Conservation (phyloP, 2,113 vertebrate genomes). For the Calyptomena viridis region DNA sequence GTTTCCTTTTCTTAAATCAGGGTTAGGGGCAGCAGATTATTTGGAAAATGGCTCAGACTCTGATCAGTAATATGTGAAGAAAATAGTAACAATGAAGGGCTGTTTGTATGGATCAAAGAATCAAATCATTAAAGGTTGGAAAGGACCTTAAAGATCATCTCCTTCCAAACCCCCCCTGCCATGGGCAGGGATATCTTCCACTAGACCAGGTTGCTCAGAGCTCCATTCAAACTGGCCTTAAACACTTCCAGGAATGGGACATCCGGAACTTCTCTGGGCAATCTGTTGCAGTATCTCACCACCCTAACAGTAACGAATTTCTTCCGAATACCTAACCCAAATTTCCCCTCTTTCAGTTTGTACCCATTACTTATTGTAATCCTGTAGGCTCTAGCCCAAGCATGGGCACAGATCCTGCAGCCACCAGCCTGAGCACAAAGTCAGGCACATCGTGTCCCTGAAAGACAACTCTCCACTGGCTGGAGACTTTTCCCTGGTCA, state of each 20-base stretch:
- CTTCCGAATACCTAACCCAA: neutral
- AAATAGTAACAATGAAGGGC: neutral
- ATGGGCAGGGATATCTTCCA: neutral
- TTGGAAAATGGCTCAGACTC: rapidly evolving
- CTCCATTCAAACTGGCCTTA: neutral
- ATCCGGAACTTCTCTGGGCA: neutral
- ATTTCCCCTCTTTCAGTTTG: neutral
- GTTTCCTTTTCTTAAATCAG: neutral
- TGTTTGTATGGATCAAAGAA: neutral
- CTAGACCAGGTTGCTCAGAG: neutral
- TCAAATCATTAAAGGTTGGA: neutral
- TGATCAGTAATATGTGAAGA: rapidly evolving
- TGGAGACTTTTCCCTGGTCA: neutral
- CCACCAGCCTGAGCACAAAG: rapidly evolving
- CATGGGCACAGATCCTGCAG: rapidly evolving
- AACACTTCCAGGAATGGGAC: neutral
- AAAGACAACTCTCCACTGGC: neutral
- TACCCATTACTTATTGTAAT: neutral
- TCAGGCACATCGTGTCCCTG: rapidly evolving
- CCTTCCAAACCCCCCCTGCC: neutral
- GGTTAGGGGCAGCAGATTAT: neutral
- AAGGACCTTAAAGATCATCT: neutral
- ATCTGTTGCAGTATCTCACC: neutral
- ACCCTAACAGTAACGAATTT: neutral
- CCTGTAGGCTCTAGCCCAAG: neutral